These are phyloP conservation scores for Drosophila nasuta DNA, from an alignment of 1,140 invertebrate genomes.

Conservation along the genomic window DNA sequence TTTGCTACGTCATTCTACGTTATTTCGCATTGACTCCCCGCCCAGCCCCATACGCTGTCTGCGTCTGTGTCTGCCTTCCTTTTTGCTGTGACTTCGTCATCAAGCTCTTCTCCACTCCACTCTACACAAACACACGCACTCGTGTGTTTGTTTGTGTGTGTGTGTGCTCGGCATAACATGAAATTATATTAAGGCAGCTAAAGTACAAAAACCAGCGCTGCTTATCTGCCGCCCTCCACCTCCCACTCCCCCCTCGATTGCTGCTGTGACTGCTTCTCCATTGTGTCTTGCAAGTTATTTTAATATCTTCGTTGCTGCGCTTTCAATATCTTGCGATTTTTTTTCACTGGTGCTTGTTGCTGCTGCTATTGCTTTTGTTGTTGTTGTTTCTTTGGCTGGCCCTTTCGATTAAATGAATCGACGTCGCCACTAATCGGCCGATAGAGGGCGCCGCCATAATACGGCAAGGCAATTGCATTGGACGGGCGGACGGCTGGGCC, in stretches of 20 bases:
- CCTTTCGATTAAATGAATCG: slow-evolving; percentile 21
- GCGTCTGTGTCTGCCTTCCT: slow-evolving; percentile 48
- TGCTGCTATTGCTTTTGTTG: slow-evolving; percentile 13
- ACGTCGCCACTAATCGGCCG: slow-evolving; percentile 41
- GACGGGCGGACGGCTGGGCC: not conserved
- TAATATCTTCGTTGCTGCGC: slow-evolving; percentile 63
- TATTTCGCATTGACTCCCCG: slow-evolving; percentile 69
- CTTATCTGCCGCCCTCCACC: slow-evolving; percentile 58
- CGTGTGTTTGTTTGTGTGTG: slow-evolving; percentile 53
- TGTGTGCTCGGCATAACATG: slow-evolving; percentile 53
- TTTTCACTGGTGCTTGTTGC: slow-evolving; percentile 10
- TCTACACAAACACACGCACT: slow-evolving; percentile 19
- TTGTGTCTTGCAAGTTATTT: slow-evolving; percentile 71
- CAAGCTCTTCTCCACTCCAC: slow-evolving; percentile 39
- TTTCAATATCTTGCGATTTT: slow-evolving; percentile 47
- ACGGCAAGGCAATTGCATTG: slow-evolving; percentile 31
- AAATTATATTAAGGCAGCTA: slow-evolving; percentile 72
- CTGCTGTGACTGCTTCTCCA: slow-evolving; percentile 26
- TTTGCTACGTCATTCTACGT: slow-evolving; percentile 76
- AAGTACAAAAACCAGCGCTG: slow-evolving; percentile 47
- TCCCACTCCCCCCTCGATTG: not conserved
- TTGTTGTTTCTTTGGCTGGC: not conserved
- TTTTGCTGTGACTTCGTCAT: slow-evolving; percentile 61
- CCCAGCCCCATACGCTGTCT: slow-evolving; percentile 42
- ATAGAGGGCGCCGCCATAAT: slow-evolving; percentile 27